Conservation (phyloP, 1,140 invertebrate genomes). For the Euura lappo region DNA sequence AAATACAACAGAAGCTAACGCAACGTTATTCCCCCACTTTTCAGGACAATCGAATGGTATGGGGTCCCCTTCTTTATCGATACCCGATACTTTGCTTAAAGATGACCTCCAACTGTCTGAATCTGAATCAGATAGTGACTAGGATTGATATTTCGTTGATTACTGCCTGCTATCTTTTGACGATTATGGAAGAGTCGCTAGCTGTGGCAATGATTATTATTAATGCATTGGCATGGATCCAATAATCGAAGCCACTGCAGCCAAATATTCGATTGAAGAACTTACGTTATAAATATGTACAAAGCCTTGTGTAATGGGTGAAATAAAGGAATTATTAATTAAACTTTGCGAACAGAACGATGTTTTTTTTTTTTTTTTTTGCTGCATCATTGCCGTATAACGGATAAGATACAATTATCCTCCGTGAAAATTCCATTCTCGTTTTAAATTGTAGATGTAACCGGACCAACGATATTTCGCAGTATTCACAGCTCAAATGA, state of each 20-base stretch:
- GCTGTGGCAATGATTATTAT: background rate
- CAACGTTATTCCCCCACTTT: conserved; percentile 30
- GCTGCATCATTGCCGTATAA: too few species aligned
- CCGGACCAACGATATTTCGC: too few species aligned
- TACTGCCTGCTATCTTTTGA: background rate
- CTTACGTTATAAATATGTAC: conserved; percentile 1
- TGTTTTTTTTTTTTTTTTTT: background rate
- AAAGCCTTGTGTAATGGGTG: background rate
- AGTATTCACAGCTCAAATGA: too few species aligned
- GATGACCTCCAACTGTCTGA: conserved; percentile 82
- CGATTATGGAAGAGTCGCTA: background rate
- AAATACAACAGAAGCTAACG: conserved; percentile 14
- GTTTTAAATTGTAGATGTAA: too few species aligned
- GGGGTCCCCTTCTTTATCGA: conserved; percentile 49
- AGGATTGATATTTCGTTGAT: background rate
- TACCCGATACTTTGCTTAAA: conserved; percentile 68
- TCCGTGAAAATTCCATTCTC: too few species aligned
- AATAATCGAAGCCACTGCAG: background rate
- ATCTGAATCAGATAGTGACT: conserved; percentile 70
- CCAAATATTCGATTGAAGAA: background rate
- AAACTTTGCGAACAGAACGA: background rate
- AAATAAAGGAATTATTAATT: conserved; percentile 1
- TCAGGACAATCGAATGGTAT: conserved; percentile 52
- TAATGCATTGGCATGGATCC: background rate
- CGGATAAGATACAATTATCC: too few species aligned